These are phyloP conservation scores for Stenichneumon culpator DNA, from an alignment of 2,888 invertebrate genomes.

Conservation along the genomic window DNA sequence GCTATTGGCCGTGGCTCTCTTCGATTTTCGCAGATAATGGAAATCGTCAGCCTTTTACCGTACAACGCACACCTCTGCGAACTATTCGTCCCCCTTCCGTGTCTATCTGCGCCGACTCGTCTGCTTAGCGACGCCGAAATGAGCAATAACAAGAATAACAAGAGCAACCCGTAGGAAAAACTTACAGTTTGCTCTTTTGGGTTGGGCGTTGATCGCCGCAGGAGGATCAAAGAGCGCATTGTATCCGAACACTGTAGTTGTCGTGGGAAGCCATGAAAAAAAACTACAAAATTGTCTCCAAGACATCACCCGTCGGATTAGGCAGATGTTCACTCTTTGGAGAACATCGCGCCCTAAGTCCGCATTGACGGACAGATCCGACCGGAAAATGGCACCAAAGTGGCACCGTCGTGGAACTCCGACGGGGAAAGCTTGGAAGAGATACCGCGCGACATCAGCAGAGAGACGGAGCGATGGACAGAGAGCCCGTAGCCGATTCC, in stretches of 20 bases:
- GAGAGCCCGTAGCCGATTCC: conserved; percentile 49
- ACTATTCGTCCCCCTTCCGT: background rate
- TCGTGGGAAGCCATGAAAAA: conserved; percentile 25
- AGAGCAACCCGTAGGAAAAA: background rate
- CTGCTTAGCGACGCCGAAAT: conserved; percentile 55
- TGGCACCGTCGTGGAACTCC: background rate
- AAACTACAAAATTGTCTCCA: conserved; percentile 11
- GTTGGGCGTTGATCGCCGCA: background rate
- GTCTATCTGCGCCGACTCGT: background rate
- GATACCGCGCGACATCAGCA: conserved; percentile 15
- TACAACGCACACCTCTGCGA: background rate
- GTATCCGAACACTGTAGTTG: background rate
- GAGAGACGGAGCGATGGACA: background rate
- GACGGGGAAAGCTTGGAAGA: conserved; percentile 44
- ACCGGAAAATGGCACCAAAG: background rate
- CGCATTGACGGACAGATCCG: background rate
- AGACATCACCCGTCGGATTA: background rate
- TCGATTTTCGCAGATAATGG: conserved; percentile 62
- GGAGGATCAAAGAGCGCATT: conserved; percentile 5
- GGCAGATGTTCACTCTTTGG: conserved; percentile 6
- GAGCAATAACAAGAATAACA: conserved; percentile 59
- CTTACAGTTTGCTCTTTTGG: conserved; percentile 34
- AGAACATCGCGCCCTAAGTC: background rate
- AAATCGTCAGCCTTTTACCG: conserved; percentile 14
- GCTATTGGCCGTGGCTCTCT: conserved; percentile 72